These are phyloP conservation scores for Harpalus rufipes DNA, from an alignment of 2,888 invertebrate genomes.

Conservation along the genomic window DNA sequence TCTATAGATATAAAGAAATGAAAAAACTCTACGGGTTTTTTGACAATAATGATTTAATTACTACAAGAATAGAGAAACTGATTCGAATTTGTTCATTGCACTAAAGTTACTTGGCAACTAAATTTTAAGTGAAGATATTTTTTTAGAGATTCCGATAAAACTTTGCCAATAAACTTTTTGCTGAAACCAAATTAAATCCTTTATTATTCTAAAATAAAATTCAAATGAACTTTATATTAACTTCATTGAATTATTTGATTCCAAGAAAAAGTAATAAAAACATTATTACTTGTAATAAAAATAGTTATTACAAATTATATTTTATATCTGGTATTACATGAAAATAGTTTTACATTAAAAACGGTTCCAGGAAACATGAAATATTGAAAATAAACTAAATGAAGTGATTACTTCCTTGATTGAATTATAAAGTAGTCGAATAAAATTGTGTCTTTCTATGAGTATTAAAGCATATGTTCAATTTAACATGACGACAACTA, in stretches of 20 bases:
- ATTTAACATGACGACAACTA: constrained; percentile 24
- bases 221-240: constrained; percentile 12
- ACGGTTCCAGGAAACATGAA: constrained; percentile 2
- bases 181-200: background rate
- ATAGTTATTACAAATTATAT: background rate
- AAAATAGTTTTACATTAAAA: background rate
- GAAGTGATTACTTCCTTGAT: background rate
- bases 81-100: too few species aligned
- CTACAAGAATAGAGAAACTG: too few species aligned
- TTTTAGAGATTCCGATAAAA: too few species aligned
- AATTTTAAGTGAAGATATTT: too few species aligned
- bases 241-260: constrained; percentile 3
- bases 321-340: background rate
- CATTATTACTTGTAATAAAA: background rate
- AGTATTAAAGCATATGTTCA: constrained; percentile 24
- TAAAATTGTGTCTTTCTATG: too few species aligned
- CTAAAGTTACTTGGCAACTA: too few species aligned
- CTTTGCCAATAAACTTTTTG: background rate
- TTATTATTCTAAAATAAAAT: constrained; percentile 8
- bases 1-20: too few species aligned
- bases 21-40: too few species aligned
- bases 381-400: constrained; percentile 23
- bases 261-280: constrained; percentile 5
- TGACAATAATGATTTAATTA: too few species aligned
- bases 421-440: constrained; percentile 5